These are phyloP conservation scores for Drosophila sucinea DNA, from an alignment of 1,140 invertebrate genomes.

Conservation along the genomic window DNA sequence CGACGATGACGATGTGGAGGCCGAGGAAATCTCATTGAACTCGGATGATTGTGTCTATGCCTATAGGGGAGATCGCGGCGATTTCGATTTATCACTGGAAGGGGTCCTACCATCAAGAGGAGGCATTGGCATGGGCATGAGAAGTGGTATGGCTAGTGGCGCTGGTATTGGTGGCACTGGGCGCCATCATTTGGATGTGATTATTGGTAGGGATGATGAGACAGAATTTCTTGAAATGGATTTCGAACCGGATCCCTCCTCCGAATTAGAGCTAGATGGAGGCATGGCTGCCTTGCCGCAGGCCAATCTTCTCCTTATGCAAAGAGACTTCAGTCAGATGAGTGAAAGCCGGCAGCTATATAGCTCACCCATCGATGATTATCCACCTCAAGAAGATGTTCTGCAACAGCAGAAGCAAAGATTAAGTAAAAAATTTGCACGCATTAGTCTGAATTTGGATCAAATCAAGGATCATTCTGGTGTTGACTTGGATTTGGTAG, in stretches of 20 bases:
- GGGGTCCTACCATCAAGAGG: slow-evolving; percentile 1
- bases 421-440: slow-evolving; percentile 73
- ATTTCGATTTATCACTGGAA: slow-evolving; percentile 62
- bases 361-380: slow-evolving; percentile 75
- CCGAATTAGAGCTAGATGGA: slow-evolving; percentile 68
- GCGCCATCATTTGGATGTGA: slow-evolving; percentile 54
- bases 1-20: slow-evolving; percentile 66
- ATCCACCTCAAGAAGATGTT: slow-evolving; percentile 58
- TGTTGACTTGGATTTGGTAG: slow-evolving; percentile 34
- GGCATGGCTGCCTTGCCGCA: slow-evolving; percentile 30
- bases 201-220: slow-evolving; percentile 64
- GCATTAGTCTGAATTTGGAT: slow-evolving; percentile 72
- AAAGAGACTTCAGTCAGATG: slow-evolving; percentile 71
- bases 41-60: slow-evolving; percentile 81
- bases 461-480: slow-evolving; percentile 63
- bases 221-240: slow-evolving; percentile 82
- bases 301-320: slow-evolving; percentile 69
- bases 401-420: slow-evolving; percentile 56
- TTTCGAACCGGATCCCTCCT: slow-evolving; percentile 77
- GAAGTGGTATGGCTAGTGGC: slow-evolving; percentile 1
- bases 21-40: slow-evolving; percentile 75
- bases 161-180: slow-evolving; percentile 46
- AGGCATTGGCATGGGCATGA: slow-evolving; percentile 2
- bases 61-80: slow-evolving; percentile 74
- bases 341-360: slow-evolving; percentile 61